Base-by-base conservation (phyloP, 2,797 vertebrate genomes). In the Champsocephalus esox region DNA sequence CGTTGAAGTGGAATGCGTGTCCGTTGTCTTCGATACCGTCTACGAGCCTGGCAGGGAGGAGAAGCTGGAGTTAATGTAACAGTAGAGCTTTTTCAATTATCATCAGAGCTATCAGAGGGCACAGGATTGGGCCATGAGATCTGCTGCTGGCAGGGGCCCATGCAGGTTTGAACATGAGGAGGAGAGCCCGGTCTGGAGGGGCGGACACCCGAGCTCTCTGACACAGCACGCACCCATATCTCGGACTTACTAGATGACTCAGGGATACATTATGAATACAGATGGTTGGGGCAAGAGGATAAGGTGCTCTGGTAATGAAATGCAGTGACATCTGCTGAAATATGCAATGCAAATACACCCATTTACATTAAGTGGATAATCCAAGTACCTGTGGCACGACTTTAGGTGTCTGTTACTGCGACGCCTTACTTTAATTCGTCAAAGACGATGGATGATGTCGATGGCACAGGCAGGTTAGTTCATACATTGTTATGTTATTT, bases 11-110 rank as follows among this genome's bases (percentile, higher is more conserved):
- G 93, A 98, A 99, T 0, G 92, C 89, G 65, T 81, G 94, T 3
- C 94, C 91, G 2, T 96, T 95, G 89, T 99, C 97, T 87, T 99
- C 98, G 2, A 97, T 97, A 75, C 98, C 98, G 10, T 99, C 97
- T 76, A 98, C 98, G 44, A 99, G 95, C 91, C 98, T 99, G 87
- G 32, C 8, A 14, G 60, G 73, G 80, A 48, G 64, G 72, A 60
- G 72, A 75, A 66, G 75, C 64, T 12, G 58, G 59, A 76, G 87
- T 91, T 89, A 88, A 75, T 90, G 93, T 92, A 91, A 93, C 87
- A 87, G 86, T 88, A 89, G 90, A 92, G 71, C 75, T 81, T 89
- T 87, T 90, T 89, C 89, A 91, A 90, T 92, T 92, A 91, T 91
- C 81, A 73, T 34, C 16, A 51, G 65, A 85, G 75, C 70, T 80